Percentiles rank a stretch among this genome's conserved stretches.
Conservation (phyloP, 2,888 invertebrate genomes). For the Nomada hirtipes region DNA sequence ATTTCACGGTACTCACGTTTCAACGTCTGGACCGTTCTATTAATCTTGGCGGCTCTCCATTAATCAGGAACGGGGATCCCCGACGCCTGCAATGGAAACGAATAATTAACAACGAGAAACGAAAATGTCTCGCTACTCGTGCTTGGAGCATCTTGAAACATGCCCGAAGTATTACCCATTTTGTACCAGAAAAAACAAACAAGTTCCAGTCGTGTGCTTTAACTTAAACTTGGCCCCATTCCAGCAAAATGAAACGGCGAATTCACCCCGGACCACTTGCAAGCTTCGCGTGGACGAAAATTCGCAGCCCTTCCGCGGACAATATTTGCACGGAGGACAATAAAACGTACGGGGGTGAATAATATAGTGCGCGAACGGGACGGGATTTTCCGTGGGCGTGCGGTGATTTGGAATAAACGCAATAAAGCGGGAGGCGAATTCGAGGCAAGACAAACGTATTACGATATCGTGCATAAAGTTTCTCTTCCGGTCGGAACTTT, state of each 20-base stretch:
- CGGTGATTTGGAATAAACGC: constrained; percentile 36
- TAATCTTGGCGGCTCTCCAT: not conserved
- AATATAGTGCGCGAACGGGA: not conserved
- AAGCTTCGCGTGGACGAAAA: not conserved
- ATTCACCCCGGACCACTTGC: not conserved
- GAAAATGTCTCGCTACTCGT: no score
- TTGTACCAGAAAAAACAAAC: no score
- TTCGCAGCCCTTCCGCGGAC: not conserved
- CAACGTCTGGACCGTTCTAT: not conserved
- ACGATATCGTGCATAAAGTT: constrained; percentile 48
- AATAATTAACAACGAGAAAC: no score
- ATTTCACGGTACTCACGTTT: constrained; percentile 54
- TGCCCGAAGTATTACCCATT: no score
- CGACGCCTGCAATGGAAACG: no score
- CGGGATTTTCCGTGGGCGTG: not conserved
- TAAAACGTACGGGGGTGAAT: not conserved
- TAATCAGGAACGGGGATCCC: not conserved
- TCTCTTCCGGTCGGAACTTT: constrained; percentile 24
- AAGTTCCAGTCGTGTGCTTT: not conserved
- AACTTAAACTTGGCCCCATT: not conserved
- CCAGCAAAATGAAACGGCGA: not conserved
- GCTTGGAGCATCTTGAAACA: no score
- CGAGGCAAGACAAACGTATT: constrained; percentile 33
- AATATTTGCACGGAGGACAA: not conserved
- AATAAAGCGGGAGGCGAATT: constrained; percentile 21